These are phyloP conservation scores for Macrobrachium nipponense DNA, from an alignment of 1,140 invertebrate species.

Conservation along the genomic window DNA sequence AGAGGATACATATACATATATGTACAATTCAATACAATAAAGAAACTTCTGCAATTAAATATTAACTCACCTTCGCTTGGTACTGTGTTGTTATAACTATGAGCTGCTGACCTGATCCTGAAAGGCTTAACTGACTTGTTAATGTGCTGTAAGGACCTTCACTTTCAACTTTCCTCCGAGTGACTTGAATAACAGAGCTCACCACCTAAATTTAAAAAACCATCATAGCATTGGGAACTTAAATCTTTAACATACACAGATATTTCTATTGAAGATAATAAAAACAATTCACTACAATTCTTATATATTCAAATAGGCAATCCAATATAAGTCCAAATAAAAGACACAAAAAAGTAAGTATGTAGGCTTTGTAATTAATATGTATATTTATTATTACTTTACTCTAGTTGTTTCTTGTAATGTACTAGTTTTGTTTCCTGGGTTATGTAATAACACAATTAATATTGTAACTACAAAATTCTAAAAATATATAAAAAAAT, in stretches of 20 bases:
- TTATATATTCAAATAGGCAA: background rate
- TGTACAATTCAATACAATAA: too few species aligned
- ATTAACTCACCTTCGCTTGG: slow-evolving; percentile 38
- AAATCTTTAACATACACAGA: too few species aligned
- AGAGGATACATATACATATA: background rate
- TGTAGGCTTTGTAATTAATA: too few species aligned
- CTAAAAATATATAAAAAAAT: too few species aligned
- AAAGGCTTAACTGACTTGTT: slow-evolving; percentile 16
- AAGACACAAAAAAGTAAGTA: background rate
- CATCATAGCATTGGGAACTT: background rate
- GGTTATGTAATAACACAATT: too few species aligned
- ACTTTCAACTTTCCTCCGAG: slow-evolving; percentile 2
- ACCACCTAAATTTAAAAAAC: slow-evolving; percentile 25
- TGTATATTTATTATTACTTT: too few species aligned
- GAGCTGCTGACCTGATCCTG: slow-evolving; percentile 8
- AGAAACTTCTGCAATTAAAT: background rate
- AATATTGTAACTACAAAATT: too few species aligned
- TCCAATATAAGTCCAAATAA: background rate
- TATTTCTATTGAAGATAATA: background rate
- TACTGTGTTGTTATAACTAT: slow-evolving; percentile 43
- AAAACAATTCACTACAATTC: background rate
- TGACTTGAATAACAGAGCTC: background rate
- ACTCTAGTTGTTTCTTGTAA: too few species aligned
- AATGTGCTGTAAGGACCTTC: slow-evolving; percentile 37
- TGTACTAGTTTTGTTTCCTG: too few species aligned